These are phyloP conservation scores for Eilema depressum DNA, from an alignment of 2,888 invertebrate species.

Conservation along the genomic window DNA sequence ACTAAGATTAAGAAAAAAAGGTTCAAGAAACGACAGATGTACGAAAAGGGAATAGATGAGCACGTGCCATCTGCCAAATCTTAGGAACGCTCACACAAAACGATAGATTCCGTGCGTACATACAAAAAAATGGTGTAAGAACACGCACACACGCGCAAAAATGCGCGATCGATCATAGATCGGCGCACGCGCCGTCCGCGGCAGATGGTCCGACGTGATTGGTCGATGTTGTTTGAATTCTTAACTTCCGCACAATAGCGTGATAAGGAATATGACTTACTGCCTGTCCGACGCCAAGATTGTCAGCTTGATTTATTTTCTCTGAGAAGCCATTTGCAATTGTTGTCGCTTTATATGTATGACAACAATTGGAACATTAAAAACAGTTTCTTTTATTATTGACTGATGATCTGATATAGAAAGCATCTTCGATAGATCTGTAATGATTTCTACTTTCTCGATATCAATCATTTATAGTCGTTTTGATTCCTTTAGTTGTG, in stretches of 20 bases:
- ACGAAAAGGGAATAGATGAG: slow-evolving; percentile 76
- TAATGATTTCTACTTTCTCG: slow-evolving; percentile 66
- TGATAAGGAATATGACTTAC: slow-evolving; percentile 81
- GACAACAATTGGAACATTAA: slow-evolving; percentile 54
- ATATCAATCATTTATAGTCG: slow-evolving; percentile 61
- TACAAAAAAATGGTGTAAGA: slow-evolving; percentile 62
- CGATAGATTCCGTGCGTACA: slow-evolving; percentile 56
- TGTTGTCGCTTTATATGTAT: slow-evolving; percentile 49
- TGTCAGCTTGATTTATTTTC: slow-evolving; percentile 67
- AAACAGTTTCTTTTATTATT: slow-evolving; percentile 55
- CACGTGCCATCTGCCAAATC: slow-evolving; percentile 87
- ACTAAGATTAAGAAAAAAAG: slow-evolving; percentile 66
- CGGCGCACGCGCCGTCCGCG: slow-evolving; percentile 75
- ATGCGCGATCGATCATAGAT: slow-evolving; percentile 75
- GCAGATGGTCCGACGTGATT: slow-evolving; percentile 82
- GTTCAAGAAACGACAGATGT: slow-evolving; percentile 81
- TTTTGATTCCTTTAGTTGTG: slow-evolving; percentile 52
- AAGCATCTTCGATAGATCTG: slow-evolving; percentile 62
- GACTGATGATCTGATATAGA: slow-evolving; percentile 55
- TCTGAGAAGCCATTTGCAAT: slow-evolving; percentile 57
- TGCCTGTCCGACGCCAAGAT: slow-evolving; percentile 44
- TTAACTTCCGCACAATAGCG: slow-evolving; percentile 79
- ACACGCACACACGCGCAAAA: slow-evolving; percentile 65
- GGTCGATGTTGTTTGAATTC: slow-evolving; percentile 77
- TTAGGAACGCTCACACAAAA: slow-evolving; percentile 77